phyloP scores from a whole-genome alignment of 2,113 vertebrate genomes.

The Dryoscopus gambensis region DNA sequence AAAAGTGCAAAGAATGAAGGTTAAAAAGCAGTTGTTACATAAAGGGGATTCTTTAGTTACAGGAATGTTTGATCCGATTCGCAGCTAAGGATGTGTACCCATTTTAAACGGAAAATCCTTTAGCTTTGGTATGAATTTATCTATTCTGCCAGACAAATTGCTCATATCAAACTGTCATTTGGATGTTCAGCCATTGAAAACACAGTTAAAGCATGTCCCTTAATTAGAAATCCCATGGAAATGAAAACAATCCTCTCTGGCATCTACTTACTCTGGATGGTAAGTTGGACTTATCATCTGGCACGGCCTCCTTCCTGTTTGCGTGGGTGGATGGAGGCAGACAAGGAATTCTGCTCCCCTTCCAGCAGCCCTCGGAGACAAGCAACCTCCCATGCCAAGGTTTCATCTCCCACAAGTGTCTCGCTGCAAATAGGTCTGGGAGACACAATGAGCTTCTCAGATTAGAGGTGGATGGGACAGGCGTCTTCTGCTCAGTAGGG shows the following conservation, averaged over 20 bases:
- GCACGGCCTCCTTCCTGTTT: slow-evolving; percentile 28
- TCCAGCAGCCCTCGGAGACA: slow-evolving; percentile 9
- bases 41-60: slow-evolving; percentile 16
- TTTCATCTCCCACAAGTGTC: neutral
- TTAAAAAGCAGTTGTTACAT: slow-evolving; percentile 26
- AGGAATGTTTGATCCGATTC: neutral
- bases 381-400: slow-evolving; percentile 37
- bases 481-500: neutral
- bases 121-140: slow-evolving; percentile 56
- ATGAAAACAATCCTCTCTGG: slow-evolving; percentile 44
- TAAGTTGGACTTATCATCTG: slow-evolving; percentile 15
- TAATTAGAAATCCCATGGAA: slow-evolving; percentile 40
- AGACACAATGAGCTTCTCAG: neutral
- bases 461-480: neutral
- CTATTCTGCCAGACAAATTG: slow-evolving; percentile 40
- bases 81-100: slow-evolving; percentile 28
- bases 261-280: slow-evolving; percentile 28
- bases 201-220: slow-evolving; percentile 30
- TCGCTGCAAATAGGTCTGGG: neutral
- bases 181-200: slow-evolving; percentile 50
- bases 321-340: neutral
- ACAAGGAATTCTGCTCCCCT: slow-evolving; percentile 33
- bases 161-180: slow-evolving; percentile 57
- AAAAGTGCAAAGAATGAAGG: neutral
- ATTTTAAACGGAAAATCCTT: slow-evolving; percentile 58